Base-by-base conservation (phyloP, 2,113 vertebrate species). In the Cyanoderma ruficeps region DNA sequence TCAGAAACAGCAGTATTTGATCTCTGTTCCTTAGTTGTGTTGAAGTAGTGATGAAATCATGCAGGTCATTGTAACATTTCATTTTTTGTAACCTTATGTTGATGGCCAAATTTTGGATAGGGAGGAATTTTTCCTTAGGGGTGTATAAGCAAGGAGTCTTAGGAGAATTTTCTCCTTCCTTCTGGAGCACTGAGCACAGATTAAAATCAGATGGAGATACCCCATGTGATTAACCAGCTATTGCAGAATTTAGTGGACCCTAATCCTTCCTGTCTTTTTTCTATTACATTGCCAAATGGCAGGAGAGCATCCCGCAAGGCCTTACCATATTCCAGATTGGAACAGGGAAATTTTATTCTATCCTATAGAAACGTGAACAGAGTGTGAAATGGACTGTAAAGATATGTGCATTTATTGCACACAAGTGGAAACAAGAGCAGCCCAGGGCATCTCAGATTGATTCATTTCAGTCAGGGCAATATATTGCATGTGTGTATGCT, bases 271-370 rank as follows among this genome's bases (percentile, higher is more conserved):
- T 81, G n/a, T 94, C 53, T 90, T 94, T 60, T 60, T 75, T 56
- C 64, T 89, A 35, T 52, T 64, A 56, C 61, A 65, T 94, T 88
- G 86, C 96, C 93, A 94, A 94, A 57, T 47, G 53, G 83, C 77
- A 93, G 79, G 70, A 53, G 81, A 83, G 84, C 10, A 1, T 80
- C 60, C 49, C 75, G 0, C 60, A 74, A 81, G 79, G 92, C 76
- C 83, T 95, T 90, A 92, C 44, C 63, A 42, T 84, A 89, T 93
- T 94, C 44, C 89, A 92, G 91, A 95, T 96, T 86, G 95, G 92
- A 93, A 91, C 90, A 87, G 64, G 85, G 60, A 72, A 79, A 68
- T 91, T 83, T 89, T 95, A 92, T 89, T 90, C 65, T 96, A 64
- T 94, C 92, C 85, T 95, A 25, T 79, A 81, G 90, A 92, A 95